Evolutionary conservation across 2,888 invertebrate genomes (phyloP), one percentile per base, ranked within the genome.

Genomic region (Ectemnius lituratus): DNA sequence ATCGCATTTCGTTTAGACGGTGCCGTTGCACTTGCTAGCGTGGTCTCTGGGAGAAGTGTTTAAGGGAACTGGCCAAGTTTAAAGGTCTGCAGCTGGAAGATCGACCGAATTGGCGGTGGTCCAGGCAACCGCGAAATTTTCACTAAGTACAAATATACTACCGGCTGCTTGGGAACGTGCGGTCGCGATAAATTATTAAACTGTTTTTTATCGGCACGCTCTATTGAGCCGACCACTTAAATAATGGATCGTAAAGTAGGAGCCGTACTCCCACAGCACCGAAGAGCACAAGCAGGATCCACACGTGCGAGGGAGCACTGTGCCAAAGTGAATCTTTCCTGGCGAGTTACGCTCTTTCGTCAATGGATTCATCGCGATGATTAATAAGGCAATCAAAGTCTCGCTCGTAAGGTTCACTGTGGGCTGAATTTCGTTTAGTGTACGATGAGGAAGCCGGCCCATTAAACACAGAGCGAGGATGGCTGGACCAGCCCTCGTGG

Each of bases 1-100:
- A 90, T 90, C 90, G 90, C 89, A 90, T 90, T 90, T 90, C 89
- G 78, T 81, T 83, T 79, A 73, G 80, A 70, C 62, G 75, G 76
- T 63, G 11, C 81, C 66, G 59, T 65, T 68, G 46, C 62, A 67
- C 61, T 67, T 23, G 37, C 11, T 37, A 37, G 37, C 11, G 64
- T 69, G 67, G 75, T 75, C 79, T 70, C 75, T 81, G 81, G 78
- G 82, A 70, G 78, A 72, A 65, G 73, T 62, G 65, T 78, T 79
- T 83, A 78, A 83, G 70, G 74, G 74, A 78, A 8, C 52, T 4
- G 13, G 52, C 52, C 52, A 14, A 16, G 52, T 52, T 52, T 52
- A 52, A 52, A 52, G 52, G 52, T 14, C 52, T 13, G 52, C 52
- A 37, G 37, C 47, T 46, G 16, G 56, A 62, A 23, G 58, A 67